Evolutionary conservation across 1,140 invertebrate genomes (phyloP).

Genomic region (Drosophila albomicans): DNA sequence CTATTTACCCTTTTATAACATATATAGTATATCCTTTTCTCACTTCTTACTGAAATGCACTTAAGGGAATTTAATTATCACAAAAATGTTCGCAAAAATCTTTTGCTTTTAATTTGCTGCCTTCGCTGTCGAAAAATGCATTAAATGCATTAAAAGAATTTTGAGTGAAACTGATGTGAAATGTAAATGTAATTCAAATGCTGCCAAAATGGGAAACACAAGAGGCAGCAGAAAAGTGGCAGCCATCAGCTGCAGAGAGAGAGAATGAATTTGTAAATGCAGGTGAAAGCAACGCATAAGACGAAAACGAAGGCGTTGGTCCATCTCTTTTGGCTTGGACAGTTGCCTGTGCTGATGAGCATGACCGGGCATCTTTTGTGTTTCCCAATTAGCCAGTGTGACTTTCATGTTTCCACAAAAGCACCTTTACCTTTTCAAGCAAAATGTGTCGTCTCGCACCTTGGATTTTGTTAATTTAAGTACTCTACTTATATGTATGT

Average conservation of each 20-base stretch:
- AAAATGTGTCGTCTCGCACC: background rate
- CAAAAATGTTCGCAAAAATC: background rate
- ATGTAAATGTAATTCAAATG: slow-evolving; percentile 37
- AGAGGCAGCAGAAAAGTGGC: background rate
- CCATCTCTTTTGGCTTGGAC: slow-evolving; percentile 17
- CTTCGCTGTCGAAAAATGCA: background rate
- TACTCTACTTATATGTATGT: background rate
- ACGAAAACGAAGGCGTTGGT: slow-evolving; percentile 15
- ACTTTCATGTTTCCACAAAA: slow-evolving; percentile 64
- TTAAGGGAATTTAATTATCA: background rate
- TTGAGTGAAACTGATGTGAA: slow-evolving; percentile 28
- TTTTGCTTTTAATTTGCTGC: background rate
- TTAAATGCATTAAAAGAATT: background rate
- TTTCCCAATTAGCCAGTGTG: slow-evolving; percentile 68
- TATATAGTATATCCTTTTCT: background rate
- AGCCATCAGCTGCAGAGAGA: background rate
- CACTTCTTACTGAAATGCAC: background rate
- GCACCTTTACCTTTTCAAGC: slow-evolving; percentile 21
- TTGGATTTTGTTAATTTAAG: background rate
- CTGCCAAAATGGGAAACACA: background rate
- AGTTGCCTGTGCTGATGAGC: slow-evolving; percentile 46
- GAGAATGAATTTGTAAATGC: background rate
- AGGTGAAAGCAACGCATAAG: background rate
- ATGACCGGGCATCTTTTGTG: slow-evolving; percentile 51
- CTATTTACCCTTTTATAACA: background rate